A percentile compares a stretch with the other conserved stretches of the same genome.
phyloP scores from a whole-genome alignment of 2,888 invertebrate species.

The Melitaea athalia region DNA sequence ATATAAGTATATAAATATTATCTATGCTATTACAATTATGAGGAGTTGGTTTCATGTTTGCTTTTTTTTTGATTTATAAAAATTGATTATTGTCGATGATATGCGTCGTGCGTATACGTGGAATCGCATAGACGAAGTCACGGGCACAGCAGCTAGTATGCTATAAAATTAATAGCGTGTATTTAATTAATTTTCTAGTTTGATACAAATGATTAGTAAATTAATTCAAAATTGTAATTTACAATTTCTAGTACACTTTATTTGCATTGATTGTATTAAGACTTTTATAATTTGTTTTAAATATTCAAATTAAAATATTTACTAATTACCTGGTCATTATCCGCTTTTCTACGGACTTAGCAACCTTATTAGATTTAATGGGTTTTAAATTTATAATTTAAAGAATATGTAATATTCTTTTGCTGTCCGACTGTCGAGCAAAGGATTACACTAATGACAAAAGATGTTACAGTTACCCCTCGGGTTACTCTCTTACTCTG shows the following conservation, averaged over 20 bases:
- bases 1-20: background rate
- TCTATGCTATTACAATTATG: background rate
- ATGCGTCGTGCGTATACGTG: no score
- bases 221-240: no score
- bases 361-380: background rate
- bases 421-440: constrained; percentile 13
- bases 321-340: background rate
- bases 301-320: no score
- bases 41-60: background rate
- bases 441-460: constrained; percentile 21
- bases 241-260: no score
- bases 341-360: background rate
- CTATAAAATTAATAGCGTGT: no score
- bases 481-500: constrained; percentile 14
- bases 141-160: no score
- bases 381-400: constrained; percentile 1
- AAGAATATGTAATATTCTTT: constrained; percentile 16
- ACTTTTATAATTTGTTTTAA: no score
- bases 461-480: constrained; percentile 21
- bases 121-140: no score
- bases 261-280: no score
- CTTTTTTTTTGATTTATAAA: background rate
- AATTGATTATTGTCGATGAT: no score
- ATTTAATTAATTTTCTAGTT: no score
- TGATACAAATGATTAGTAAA: no score